Evolutionary conservation across 2,888 invertebrate species (phyloP), one percentile per base, ranked within the genome.

Genomic region (Habroteleia sp.): DNA sequence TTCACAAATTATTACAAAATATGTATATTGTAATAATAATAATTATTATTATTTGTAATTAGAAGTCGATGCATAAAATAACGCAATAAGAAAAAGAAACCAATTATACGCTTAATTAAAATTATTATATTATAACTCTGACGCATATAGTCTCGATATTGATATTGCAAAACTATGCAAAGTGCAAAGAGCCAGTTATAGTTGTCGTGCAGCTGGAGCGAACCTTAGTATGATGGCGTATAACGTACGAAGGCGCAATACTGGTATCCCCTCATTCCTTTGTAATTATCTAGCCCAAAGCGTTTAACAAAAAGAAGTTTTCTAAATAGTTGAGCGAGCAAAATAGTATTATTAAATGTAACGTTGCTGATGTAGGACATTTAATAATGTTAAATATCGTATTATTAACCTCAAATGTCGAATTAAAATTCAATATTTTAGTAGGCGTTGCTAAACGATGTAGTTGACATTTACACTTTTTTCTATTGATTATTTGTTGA

Each of bases 231-330:
- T 63, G 63, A 33, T 50, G 71, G 73, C 71, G 65, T 77, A 52
- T 42, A 69, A 66, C 42, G 62, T 54, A 50, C 76, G 77, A 79
- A 80, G 78, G 81, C 83, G 84, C 84, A 82, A 86, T 87, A 86
- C 86, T 85, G 86, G 87, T 86, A 85, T 86, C 84, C 84, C 86
- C 84, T 87, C 87, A 87, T 87, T 87, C 87, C 87, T 85, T 81
- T 83, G 86, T 87, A 87, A 87, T 87, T 86, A 85, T 80, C 82
- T 79, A 81, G 83, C 84, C 83, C 82, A 83, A 83, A 84, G 85
- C 84, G 80, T 76, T 66, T 75, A 39, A 65, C 80, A 77, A 82
- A 79, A 81, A 83, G 84, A 83, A 84, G 84, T 85, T 86, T 86
- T 85, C 83, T 84, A 86, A 86, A 85, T 82, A 79, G 71, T 52